Conservation (phyloP, 2,113 vertebrate species). For the Astur gentilis region DNA sequence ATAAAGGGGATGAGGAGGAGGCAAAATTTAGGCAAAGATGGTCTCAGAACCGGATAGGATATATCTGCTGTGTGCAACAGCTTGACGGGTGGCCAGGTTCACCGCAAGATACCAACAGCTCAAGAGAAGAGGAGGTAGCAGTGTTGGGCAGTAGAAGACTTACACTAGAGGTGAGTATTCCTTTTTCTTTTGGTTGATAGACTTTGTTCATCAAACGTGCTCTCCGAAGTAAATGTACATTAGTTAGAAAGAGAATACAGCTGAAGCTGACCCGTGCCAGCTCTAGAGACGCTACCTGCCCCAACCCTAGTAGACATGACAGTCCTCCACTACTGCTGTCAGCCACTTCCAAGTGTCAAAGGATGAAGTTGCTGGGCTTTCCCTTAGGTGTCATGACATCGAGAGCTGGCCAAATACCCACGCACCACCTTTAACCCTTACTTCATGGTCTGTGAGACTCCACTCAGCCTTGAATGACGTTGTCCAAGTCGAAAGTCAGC, state of each 20-base stretch:
- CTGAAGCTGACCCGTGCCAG: slow-evolving; percentile 15
- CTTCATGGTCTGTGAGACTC: neutral
- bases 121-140: slow-evolving; percentile 59
- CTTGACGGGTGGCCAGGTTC: neutral
- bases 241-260: slow-evolving; percentile 37
- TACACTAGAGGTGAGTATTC: slow-evolving; percentile 33
- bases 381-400: neutral
- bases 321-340: neutral
- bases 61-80: slow-evolving; percentile 10
- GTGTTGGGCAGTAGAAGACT: slow-evolving; percentile 50
- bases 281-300: neutral
- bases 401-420: neutral
- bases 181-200: slow-evolving; percentile 45
- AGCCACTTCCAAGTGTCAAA: slow-evolving; percentile 19
- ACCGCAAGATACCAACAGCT: neutral
- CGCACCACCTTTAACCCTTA: neutral
- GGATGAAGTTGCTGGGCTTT: neutral
- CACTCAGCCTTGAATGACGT: neutral
- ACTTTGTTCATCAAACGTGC: neutral
- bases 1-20: neutral
- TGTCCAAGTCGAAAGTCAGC: neutral
- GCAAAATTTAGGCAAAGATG: slow-evolving; percentile 41
- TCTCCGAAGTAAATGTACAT: slow-evolving; percentile 44
- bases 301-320: neutral
- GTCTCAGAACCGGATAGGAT: neutral